Evolutionary conservation across 2,888 invertebrate genomes (phyloP), one percentile per base, ranked within the genome.

Genomic region (Drosophila lutescens): DNA sequence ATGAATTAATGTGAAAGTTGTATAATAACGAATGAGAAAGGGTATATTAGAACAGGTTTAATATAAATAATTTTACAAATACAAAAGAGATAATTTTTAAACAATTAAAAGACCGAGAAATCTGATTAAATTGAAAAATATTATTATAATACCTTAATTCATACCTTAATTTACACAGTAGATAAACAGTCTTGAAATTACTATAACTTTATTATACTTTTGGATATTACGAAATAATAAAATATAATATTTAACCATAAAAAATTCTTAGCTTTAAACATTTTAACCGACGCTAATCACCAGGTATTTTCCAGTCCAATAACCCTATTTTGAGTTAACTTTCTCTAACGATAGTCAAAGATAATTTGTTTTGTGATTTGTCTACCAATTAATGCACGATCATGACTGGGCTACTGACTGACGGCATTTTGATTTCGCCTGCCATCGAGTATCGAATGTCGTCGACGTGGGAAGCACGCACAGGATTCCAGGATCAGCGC

Each of bases 391-490:
- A 86, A 88, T 84, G 84, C 86, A 70, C 23, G 41, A 72, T 66
- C 83, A 84, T 76, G 86, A 72, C 86, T 81, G 76, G 40, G 57
- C 65, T 36, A 74, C 76, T 88, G 81, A 85, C 76, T 81, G 79
- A 78, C 78, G 79, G 82, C 90, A 82, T 86, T 90, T 91, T 88
- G 86, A 88, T 87, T 89, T 80, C 53, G 49, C 47, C 58, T 74
- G 79, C 74, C 74, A 76, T 66, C 74, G 58, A 70, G 69, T 86
- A 90, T 91, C 89, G 71, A 63, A 86, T 90, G 79, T 83, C 90
- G 75, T 78, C 86, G 90, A 88, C 88, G 89, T 90, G 88, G 80
- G 91, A 90, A 91, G 88, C 86, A 78, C 80, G 78, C 76, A 77
- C 74, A 56, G 74, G 72, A 58, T 67, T 66, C 68, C 66, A 66